phyloP scores from a whole-genome alignment of 2,797 vertebrate genomes.

The Pelobates cultripes region DNA sequence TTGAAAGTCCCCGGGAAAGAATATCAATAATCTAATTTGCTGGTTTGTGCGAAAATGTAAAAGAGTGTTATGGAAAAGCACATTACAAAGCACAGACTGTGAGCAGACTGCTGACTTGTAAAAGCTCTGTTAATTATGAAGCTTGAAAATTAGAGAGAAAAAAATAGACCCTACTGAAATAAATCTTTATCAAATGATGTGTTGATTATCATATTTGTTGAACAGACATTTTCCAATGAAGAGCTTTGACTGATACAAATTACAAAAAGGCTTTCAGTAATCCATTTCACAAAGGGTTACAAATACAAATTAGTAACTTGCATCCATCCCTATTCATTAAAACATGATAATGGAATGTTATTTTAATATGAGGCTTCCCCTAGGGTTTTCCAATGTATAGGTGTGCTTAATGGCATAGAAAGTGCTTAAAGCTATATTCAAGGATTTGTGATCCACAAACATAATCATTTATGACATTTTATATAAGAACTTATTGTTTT shows the following conservation, averaged over 20 bases:
- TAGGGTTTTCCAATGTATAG: no score
- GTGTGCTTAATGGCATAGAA: no score
- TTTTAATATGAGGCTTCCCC: neutral
- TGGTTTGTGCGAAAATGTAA: constrained; percentile 15
- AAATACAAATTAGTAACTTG: neutral
- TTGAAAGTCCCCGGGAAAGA: constrained; percentile 29
- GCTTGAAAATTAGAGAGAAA: constrained; percentile 67
- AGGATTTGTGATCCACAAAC: no score
- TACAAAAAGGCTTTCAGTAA: constrained; percentile 5
- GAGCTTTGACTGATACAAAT: neutral
- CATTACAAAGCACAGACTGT: constrained; percentile 61
- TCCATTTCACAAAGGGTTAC: neutral
- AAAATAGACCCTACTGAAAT: constrained; percentile 16
- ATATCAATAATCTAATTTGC: constrained; percentile 57
- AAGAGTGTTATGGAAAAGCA: constrained; percentile 52
- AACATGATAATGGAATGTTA: neutral
- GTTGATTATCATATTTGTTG: constrained; percentile 34
- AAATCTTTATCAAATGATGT: constrained; percentile 29
- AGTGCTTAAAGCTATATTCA: no score
- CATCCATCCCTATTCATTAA: neutral
- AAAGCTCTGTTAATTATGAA: constrained; percentile 71
- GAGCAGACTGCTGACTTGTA: constrained; percentile 66
- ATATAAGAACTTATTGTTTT: no score
- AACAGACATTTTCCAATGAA: constrained; percentile 17
- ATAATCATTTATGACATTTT: no score